Percentiles rank a stretch among this genome's conserved stretches.
Evolutionary conservation across 53 echinoderm and acorn worm species (phyloP).

Genomic region (Arbacia lixula): DNA sequence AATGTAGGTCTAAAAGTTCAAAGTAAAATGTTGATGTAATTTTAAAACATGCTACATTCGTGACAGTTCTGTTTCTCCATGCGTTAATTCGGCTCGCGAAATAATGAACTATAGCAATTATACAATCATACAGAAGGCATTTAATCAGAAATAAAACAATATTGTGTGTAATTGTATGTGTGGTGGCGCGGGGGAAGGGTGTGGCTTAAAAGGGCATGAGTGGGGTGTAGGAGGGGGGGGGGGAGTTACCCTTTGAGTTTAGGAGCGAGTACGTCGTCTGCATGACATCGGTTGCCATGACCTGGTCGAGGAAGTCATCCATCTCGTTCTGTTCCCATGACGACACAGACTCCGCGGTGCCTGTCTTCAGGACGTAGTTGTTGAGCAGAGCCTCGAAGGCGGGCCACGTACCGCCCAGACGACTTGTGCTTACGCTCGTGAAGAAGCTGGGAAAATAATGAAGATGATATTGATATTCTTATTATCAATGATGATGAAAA

Average conservation of each 20-base stretch:
- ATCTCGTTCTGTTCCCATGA: background rate
- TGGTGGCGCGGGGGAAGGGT: background rate
- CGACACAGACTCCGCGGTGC: constrained; percentile 6
- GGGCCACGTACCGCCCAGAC: background rate
- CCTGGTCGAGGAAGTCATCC: constrained; percentile 27
- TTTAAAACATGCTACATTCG: too few relatives aligned
- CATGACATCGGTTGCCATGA: constrained; percentile 60
- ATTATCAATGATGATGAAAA: background rate
- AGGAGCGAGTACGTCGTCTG: constrained; percentile 22
- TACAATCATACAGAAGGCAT: background rate
- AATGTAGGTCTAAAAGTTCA: too few relatives aligned
- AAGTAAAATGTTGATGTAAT: too few relatives aligned
- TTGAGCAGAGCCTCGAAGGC: constrained; percentile 6
- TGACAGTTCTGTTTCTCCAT: too few relatives aligned
- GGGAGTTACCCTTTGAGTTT: constrained; percentile 25
- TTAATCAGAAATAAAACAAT: background rate
- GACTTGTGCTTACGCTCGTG: background rate
- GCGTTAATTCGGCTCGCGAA: too few relatives aligned
- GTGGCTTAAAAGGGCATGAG: background rate
- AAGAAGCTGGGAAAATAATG: too few relatives aligned
- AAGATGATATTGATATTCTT: too few relatives aligned
- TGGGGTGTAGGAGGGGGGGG: background rate
- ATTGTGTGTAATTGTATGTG: background rate
- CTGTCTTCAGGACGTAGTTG: constrained; percentile 54
- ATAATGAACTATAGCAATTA: background rate